A percentile compares a stretch with the other conserved stretches of the same genome.
phyloP scores from a whole-genome alignment of 2,888 invertebrate genomes.

The Lottia scabra region DNA sequence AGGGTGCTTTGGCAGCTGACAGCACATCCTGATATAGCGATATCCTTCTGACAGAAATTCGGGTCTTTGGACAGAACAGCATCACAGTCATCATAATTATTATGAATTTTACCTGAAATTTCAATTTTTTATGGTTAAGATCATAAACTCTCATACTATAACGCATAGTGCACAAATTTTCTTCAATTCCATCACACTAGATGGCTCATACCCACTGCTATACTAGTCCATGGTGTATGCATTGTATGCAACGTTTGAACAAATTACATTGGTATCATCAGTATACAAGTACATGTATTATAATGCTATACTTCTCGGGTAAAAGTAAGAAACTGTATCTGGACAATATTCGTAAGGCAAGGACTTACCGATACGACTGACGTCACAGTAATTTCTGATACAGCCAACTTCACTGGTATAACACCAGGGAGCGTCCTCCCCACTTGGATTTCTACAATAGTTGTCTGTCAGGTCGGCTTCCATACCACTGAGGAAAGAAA shows the following conservation, averaged over 20 bases:
- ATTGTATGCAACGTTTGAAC: no score
- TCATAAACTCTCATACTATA: no score
- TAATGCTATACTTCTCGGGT: no score
- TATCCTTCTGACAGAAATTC: slow-evolving; percentile 30
- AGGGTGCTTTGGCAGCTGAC: slow-evolving; percentile 26
- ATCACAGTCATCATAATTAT: slow-evolving; percentile 39
- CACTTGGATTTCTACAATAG: slow-evolving; percentile 47
- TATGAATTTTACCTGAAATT: slow-evolving; percentile 6
- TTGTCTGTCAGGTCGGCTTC: slow-evolving; percentile 38
- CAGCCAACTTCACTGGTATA: slow-evolving; percentile 39
- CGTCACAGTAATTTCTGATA: slow-evolving; percentile 47
- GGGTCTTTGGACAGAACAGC: slow-evolving; percentile 17
- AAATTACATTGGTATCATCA: no score
- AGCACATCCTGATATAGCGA: slow-evolving; percentile 38
- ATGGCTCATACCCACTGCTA: no score
- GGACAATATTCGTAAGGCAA: not conserved
- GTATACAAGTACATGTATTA: no score
- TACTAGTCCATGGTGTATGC: no score
- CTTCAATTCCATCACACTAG: no score
- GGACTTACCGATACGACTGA: slow-evolving; percentile 40
- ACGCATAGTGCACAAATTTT: no score
- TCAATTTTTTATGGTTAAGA: no score
- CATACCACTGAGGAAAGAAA: not conserved
- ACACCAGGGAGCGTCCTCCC: slow-evolving; percentile 48
- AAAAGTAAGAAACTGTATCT: no score